Evolutionary conservation across 2,888 invertebrate species (phyloP).

Genomic region (Anarsia innoxiella): DNA sequence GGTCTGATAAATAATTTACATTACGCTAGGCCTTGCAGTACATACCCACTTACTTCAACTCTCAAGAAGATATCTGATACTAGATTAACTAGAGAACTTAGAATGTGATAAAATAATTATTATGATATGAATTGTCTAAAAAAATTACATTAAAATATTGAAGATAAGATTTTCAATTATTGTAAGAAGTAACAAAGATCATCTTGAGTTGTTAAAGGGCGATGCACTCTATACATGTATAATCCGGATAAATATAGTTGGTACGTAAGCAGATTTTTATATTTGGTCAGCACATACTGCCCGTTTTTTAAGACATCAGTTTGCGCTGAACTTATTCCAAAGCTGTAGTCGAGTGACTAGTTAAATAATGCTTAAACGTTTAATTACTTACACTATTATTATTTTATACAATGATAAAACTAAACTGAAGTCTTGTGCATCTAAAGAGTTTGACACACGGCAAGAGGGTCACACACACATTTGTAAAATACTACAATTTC

Average conservation of each 20-base stretch:
- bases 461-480: slow-evolving; percentile 40
- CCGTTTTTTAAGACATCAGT: too few relatives aligned
- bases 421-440: slow-evolving; percentile 55
- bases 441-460: slow-evolving; percentile 43
- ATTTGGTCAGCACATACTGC: too few relatives aligned
- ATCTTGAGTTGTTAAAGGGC: too few relatives aligned
- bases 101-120: too few relatives aligned
- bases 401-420: slow-evolving; percentile 38
- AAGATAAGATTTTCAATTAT: too few relatives aligned
- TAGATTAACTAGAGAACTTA: too few relatives aligned
- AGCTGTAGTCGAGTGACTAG: slow-evolving; percentile 54
- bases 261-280: slow-evolving; percentile 30
- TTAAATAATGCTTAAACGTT: slow-evolving; percentile 34
- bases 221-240: not conserved
- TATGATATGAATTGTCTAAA: not conserved
- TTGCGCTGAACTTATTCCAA: slow-evolving; percentile 29
- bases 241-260: not conserved
- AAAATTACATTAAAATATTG: too few relatives aligned
- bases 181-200: too few relatives aligned
- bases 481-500: slow-evolving; percentile 17
- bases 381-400: slow-evolving; percentile 37
- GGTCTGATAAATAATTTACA: slow-evolving; percentile 69
- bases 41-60: too few relatives aligned
- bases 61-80: too few relatives aligned
- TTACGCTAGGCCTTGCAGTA: slow-evolving; percentile 61